Evolutionary conservation across 1,140 invertebrate genomes (phyloP).

Genomic region (Drosophila miranda): DNA sequence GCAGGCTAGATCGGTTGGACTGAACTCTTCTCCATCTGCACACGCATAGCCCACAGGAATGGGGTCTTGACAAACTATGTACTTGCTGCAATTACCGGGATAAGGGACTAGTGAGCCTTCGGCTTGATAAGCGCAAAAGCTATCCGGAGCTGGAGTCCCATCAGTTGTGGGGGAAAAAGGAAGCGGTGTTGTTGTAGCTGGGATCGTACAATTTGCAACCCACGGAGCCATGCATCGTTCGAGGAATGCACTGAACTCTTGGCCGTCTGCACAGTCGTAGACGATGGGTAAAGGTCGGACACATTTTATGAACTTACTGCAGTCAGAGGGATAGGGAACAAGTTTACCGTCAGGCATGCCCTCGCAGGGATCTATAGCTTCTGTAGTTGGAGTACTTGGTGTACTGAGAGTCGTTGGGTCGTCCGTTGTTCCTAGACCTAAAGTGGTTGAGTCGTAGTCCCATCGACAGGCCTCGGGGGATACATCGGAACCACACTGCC

Average conservation of each 20-base stretch:
- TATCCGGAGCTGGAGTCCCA: not conserved
- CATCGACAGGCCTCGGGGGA: constrained; percentile 48
- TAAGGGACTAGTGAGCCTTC: constrained; percentile 48
- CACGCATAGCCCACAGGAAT: constrained; percentile 56
- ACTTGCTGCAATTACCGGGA: constrained; percentile 60
- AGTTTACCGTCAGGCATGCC: constrained; percentile 34
- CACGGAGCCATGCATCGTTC: constrained; percentile 57
- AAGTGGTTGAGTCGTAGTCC: constrained; percentile 6
- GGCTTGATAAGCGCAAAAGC: constrained; percentile 24
- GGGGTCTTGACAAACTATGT: constrained; percentile 50
- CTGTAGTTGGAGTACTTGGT: not conserved
- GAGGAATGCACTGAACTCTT: constrained; percentile 61
- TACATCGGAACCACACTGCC: constrained; percentile 40
- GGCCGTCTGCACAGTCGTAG: constrained; percentile 39
- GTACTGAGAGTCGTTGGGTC: constrained; percentile 8
- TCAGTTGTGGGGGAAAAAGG: constrained; percentile 4
- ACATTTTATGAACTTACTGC: constrained; percentile 60
- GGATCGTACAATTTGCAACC: constrained; percentile 52
- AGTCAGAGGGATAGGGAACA: constrained; percentile 66
- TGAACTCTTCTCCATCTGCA: constrained; percentile 47
- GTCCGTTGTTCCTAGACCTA: constrained; percentile 2
- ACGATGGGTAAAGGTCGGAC: constrained; percentile 22
- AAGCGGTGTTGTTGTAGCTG: constrained; percentile 2
- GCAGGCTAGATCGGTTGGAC: constrained; percentile 18
- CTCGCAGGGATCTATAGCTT: constrained; percentile 38